Evolutionary conservation across 2,797 vertebrate genomes (phyloP).

Genomic region (Melanotaenia boesemani): DNA sequence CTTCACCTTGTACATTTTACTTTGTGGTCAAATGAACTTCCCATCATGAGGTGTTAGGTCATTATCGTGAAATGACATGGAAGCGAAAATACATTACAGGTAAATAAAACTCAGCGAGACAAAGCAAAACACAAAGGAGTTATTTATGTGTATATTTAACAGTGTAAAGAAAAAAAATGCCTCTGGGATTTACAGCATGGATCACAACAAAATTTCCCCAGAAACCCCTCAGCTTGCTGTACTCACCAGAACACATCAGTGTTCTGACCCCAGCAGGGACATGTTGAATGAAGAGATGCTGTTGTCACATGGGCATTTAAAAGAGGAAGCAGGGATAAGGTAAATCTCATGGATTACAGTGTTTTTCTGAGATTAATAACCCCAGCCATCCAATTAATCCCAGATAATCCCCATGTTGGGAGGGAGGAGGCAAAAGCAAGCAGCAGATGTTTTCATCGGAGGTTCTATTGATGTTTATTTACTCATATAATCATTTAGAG

Average conservation of each 20-base stretch:
- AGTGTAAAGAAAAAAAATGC: background rate
- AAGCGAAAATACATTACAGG: conserved; percentile 30
- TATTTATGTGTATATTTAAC: background rate
- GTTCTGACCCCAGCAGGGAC: conserved; percentile 21
- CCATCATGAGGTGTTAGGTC: conserved; percentile 8
- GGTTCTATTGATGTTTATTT: conserved; percentile 46
- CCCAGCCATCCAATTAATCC: conserved; percentile 71
- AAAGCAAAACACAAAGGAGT: background rate
- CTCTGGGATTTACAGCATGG: background rate
- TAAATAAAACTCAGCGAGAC: conserved; percentile 5
- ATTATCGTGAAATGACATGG: background rate
- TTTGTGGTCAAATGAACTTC: conserved; percentile 23
- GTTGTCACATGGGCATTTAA: conserved; percentile 57
- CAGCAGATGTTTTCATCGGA: conserved; percentile 45
- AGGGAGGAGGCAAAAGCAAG: conserved; percentile 22
- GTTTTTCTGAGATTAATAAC: conserved; percentile 70
- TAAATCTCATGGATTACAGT: conserved; percentile 72
- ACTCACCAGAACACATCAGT: conserved; percentile 6
- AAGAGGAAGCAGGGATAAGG: conserved; percentile 58
- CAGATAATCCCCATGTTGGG: conserved; percentile 62
- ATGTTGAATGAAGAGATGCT: conserved; percentile 42
- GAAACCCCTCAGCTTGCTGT: conserved; percentile 29
- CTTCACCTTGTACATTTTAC: conserved; percentile 17
- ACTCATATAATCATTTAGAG: conserved; percentile 29
- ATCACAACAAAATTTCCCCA: conserved; percentile 28